Base-by-base conservation (phyloP, 2,797 vertebrate genomes). In the Pipistrellus nathusii region DNA sequence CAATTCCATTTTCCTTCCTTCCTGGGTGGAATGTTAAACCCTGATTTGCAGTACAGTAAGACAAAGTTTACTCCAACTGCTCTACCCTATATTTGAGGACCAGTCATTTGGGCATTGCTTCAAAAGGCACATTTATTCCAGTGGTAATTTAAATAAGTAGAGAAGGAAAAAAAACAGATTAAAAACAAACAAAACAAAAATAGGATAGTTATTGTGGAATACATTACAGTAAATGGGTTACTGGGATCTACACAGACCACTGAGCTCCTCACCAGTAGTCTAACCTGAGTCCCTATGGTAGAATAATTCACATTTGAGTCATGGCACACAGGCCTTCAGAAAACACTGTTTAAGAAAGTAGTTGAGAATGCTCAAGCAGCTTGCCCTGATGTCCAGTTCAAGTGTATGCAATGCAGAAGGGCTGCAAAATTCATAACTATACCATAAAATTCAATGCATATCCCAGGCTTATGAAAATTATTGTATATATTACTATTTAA, bases 401-500 rank as follows among this genome's bases (percentile, higher is more conserved):
- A 97, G 83, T 95, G 94, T 93, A 82, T 23, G 95, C 90, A 95
- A 96, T 95, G 95, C 93, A 96, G 93, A 97, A 96, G 93, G 94
- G 94, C 97, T 95, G 82, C 69, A 21, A 94, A 92, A 69, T 83
- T 88, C 92, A 94, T 85, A 97, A 96, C 95, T 97, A 94, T 83
- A 86, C 71, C 90, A 97, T 95, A 97, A 96, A 97, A 95, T 91
- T 97, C 97, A 98, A 97, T 97, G 97, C 97, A 96, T 96, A 97
- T 97, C 93, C 92, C 14, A 95, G 91, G 82, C 97, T 89, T 77
- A 91, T 80, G 93, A 96, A 98, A 97, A 97, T 97, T 93, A 98
- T 96, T 97, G 96, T 97, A 98, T 92, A 97, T 96, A 97, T 95
- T 98, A 96, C 95, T 96, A 97, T 92, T 98, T 96, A 97, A 98